These are phyloP conservation scores for Stylophora pistillata DNA, from an alignment of 64 coral and sea anemone species.

Conservation along the genomic window DNA sequence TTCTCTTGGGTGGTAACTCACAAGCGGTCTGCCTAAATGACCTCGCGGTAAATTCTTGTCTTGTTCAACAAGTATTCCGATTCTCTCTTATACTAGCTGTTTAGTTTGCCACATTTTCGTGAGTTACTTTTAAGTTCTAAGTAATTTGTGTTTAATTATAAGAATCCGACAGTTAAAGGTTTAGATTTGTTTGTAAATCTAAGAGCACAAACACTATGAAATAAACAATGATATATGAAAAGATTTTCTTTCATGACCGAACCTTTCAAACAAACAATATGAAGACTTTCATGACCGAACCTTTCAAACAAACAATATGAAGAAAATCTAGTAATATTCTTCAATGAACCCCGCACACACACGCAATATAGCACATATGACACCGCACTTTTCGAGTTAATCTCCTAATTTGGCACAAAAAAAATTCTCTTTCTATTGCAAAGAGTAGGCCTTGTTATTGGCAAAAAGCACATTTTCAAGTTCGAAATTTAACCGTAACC, in stretches of 20 bases:
- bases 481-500: no score
- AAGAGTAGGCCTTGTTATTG: no score
- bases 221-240: background rate
- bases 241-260: constrained; percentile 1
- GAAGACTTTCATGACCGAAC: background rate
- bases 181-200: constrained; percentile 17
- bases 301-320: background rate
- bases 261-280: background rate
- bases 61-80: no score
- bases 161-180: background rate
- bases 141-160: background rate
- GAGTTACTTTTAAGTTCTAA: background rate
- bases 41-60: no score
- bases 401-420: background rate
- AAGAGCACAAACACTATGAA: constrained; percentile 3
- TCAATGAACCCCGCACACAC: background rate
- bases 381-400: constrained; percentile 2
- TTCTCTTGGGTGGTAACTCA: no score
- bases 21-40: no score
- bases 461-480: no score
- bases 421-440: no score
- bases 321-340: background rate
- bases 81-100: background rate
- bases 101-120: background rate
- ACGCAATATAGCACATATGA: background rate